Evolutionary conservation across 2,888 invertebrate genomes (phyloP).

Genomic region (Hyalella azteca): DNA sequence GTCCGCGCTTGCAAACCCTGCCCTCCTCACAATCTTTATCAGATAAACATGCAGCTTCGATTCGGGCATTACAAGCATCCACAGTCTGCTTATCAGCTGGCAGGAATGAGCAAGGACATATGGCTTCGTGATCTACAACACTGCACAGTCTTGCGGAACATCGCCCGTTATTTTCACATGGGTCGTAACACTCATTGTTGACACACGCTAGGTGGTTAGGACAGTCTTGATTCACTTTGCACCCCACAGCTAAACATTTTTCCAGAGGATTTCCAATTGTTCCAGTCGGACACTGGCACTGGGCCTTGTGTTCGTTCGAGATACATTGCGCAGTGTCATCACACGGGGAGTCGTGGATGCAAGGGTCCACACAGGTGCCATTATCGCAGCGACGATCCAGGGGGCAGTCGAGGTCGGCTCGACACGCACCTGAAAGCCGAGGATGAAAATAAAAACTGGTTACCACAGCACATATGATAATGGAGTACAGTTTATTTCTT

Average conservation of each 20-base stretch:
- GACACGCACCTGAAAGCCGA: constrained; percentile 78
- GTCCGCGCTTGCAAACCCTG: constrained; percentile 81
- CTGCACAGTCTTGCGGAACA: constrained; percentile 74
- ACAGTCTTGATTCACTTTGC: constrained; percentile 74
- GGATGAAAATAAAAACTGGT: background rate
- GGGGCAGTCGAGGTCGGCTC: constrained; percentile 81
- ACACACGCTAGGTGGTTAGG: constrained; percentile 69
- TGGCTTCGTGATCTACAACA: constrained; percentile 66
- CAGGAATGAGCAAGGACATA: constrained; percentile 63
- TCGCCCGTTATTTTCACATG: constrained; percentile 67
- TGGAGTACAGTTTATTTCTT: no score
- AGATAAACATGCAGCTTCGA: constrained; percentile 39
- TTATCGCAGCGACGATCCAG: constrained; percentile 80
- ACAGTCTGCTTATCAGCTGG: constrained; percentile 60
- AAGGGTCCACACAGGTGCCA: constrained; percentile 78
- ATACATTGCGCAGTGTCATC: constrained; percentile 67
- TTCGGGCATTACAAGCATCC: constrained; percentile 59
- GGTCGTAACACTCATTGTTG: constrained; percentile 83
- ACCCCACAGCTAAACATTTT: constrained; percentile 57
- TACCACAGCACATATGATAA: background rate
- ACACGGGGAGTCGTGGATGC: constrained; percentile 73
- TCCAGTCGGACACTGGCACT: constrained; percentile 81
- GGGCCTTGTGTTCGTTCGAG: constrained; percentile 66
- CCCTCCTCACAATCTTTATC: constrained; percentile 60
- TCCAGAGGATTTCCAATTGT: constrained; percentile 70